phyloP scores from a whole-genome alignment of 2,888 invertebrate species.

The Punctoribates punctum region DNA sequence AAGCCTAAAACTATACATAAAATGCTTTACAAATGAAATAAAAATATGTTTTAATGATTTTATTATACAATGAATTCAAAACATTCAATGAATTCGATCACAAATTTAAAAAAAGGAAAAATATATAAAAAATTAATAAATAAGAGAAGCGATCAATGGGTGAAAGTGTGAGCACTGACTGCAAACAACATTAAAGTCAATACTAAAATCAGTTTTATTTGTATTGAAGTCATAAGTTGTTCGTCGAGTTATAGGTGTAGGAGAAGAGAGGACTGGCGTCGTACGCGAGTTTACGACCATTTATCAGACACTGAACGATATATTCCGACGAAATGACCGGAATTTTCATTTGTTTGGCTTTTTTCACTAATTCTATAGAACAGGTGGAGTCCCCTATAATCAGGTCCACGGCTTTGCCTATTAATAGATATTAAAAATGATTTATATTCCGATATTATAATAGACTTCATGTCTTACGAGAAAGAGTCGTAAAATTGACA shows the following conservation, averaged over 20 bases:
- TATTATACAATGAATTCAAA: not conserved
- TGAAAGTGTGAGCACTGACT: not conserved
- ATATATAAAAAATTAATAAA: constrained; percentile 4
- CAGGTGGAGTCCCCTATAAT: constrained; percentile 65
- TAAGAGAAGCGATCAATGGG: not conserved
- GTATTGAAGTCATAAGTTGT: constrained; percentile 16
- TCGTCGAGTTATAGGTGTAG: constrained; percentile 15
- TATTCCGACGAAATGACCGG: constrained; percentile 67
- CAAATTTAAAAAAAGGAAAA: not conserved
- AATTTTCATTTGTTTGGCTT: constrained; percentile 59
- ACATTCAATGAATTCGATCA: constrained; percentile 1
- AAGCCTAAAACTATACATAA: constrained; percentile 13
- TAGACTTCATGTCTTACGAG: constrained; percentile 13
- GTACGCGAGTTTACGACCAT: constrained; percentile 59
- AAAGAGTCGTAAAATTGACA: not conserved
- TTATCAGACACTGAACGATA: constrained; percentile 66
- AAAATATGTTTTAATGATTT: not conserved
- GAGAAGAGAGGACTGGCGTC: constrained; percentile 40
- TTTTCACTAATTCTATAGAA: constrained; percentile 58
- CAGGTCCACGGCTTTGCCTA: constrained; percentile 49
- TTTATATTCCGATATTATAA: not conserved
- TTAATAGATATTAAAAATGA: not conserved
- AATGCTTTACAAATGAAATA: constrained; percentile 10
- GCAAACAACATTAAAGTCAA: not conserved
- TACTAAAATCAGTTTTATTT: not conserved